A percentile compares a stretch with the other conserved stretches of the same genome.
Evolutionary conservation across 2,888 invertebrate genomes (phyloP).

Genomic region (Tinea semifulvella): DNA sequence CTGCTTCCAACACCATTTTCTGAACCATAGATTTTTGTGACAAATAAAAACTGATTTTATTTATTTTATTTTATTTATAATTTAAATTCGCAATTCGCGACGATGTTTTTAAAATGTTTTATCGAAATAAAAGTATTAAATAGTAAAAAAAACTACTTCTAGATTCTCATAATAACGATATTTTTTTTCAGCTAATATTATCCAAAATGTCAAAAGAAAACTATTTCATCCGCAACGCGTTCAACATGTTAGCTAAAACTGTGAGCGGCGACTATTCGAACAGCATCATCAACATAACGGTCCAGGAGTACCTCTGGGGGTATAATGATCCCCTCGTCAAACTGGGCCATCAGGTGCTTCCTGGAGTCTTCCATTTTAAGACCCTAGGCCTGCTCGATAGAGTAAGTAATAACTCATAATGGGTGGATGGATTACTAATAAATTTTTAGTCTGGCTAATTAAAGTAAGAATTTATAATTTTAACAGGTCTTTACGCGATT

Average conservation of each 20-base stretch:
- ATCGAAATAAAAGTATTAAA: too few species aligned
- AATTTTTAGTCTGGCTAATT: slow-evolving; percentile 1
- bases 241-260: background rate
- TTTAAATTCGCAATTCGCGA: too few species aligned
- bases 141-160: too few species aligned
- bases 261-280: background rate
- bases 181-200: too few species aligned
- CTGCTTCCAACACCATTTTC: too few species aligned
- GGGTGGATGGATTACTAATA: slow-evolving; percentile 32
- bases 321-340: slow-evolving; percentile 74
- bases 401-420: too few species aligned
- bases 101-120: too few species aligned
- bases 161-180: too few species aligned
- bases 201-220: background rate
- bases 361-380: slow-evolving; percentile 72
- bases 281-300: slow-evolving; percentile 37
- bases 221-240: background rate
- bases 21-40: too few species aligned
- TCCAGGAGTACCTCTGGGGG: slow-evolving; percentile 78
- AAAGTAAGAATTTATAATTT: background rate
- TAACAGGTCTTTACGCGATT: slow-evolving; percentile 8
- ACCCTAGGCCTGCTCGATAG: slow-evolving; percentile 76
- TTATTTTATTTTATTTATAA: too few species aligned
- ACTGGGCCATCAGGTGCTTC: slow-evolving; percentile 71
- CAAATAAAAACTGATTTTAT: too few species aligned